Evolutionary conservation across 2,113 vertebrate species (phyloP), one percentile per base, ranked within the genome.

Genomic region (Poeciliopsis retropinna): DNA sequence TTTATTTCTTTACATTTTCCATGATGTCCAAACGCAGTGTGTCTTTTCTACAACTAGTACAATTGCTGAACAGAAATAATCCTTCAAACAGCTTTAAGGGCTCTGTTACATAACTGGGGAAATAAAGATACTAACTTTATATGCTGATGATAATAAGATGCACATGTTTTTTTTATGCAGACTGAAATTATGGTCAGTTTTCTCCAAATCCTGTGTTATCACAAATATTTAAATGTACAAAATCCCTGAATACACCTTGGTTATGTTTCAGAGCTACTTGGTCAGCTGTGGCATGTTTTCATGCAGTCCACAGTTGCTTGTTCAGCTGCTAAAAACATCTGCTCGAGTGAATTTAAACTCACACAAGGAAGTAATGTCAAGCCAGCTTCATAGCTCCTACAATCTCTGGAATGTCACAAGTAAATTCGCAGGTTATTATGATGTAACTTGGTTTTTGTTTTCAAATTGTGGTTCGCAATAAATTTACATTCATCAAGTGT

Each of bases 341-440:
- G 73, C 70, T 74, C 70, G 51, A 73, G 80, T 60, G 63, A 51
- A 64, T 81, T 72, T 75, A 64, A 78, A 80, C 64, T 75, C 71
- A 57, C 31, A 69, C 67, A 83, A 65, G 70, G 51, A 39, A 39
- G 64, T 65, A 41, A 47, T 32, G 67, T 51, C 15, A 4, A 57
- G 73, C 57, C 27, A 65, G 60, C 32, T 66, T 30, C 31, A 80
- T 34, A 78, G 39, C 67, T 54, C 28, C 10, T 60, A 60, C 70
- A 72, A 63, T 62, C 19, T 29, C 37, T 79, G 51, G 32, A 64
- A 54, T 61, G 80, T 80, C 27, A 57, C 17, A 12, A 51, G 54
- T 39, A 76, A 70, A 70, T 32, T 54, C 25, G 34, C 14, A 0
- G 7, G 51, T n/a, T 57, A 3, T 25, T 10, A 7, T 22, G 19